Conservation (phyloP, 2,113 vertebrate species). For the Salvelinus sp. region DNA sequence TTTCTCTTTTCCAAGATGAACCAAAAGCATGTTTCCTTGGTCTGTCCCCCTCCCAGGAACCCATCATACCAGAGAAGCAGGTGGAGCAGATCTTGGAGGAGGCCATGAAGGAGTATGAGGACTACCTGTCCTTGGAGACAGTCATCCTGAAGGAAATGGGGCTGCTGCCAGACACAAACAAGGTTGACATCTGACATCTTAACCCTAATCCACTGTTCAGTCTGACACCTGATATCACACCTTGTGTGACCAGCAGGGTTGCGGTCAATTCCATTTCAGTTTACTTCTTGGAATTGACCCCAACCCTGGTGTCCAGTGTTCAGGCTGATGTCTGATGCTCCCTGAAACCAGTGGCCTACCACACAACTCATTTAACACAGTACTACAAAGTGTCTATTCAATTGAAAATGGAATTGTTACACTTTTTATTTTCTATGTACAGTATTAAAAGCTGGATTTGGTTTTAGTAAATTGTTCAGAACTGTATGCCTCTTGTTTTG, state of each 20-base stretch:
- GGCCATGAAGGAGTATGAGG: conserved; percentile 52
- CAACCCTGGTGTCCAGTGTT: too few relatives aligned
- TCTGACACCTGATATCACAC: too few relatives aligned
- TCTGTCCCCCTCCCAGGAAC: conserved; percentile 46
- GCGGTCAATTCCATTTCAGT: not conserved
- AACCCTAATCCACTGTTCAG: not conserved
- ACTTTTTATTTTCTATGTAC: not conserved
- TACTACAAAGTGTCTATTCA: not conserved
- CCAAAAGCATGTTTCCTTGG: conserved; percentile 4
- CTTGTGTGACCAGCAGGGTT: too few relatives aligned
- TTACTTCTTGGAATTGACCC: not conserved
- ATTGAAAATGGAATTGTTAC: not conserved
- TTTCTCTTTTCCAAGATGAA: not conserved
- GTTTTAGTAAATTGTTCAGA: not conserved
- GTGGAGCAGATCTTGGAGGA: conserved; percentile 61
- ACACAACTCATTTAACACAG: conserved; percentile 7
- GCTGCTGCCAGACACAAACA: conserved; percentile 35
- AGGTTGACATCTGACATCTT: conserved; percentile 28
- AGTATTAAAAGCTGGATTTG: not conserved
- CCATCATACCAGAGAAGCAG: conserved; percentile 36
- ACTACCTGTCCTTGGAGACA: conserved; percentile 68
- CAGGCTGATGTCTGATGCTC: not conserved
- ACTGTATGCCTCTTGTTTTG: not conserved
- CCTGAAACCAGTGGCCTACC: not conserved
- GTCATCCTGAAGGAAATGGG: conserved; percentile 55